Base-by-base conservation (phyloP, 2,888 invertebrate genomes). In the Pilophorus perplexus region DNA sequence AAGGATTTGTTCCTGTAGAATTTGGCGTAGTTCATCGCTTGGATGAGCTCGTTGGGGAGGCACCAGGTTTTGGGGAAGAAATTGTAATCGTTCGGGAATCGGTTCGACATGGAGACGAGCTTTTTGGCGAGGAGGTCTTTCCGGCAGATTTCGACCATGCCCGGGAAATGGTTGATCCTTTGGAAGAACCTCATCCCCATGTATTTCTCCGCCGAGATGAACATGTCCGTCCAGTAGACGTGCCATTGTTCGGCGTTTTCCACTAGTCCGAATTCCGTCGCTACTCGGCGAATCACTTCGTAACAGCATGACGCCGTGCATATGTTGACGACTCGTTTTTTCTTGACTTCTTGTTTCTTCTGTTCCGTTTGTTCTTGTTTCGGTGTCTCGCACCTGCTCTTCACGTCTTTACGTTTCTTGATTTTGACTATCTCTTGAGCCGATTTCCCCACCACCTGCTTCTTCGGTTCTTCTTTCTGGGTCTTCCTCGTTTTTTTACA, bases 11-110 rank as follows among this genome's bases (percentile, higher is more conserved):
- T 84, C 75, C 80, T 88, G 74, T 84, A 84, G 70, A 82, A 80
- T 77, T 84, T 86, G 75, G 85, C 85, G 76, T 85, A 89, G 72
- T 81, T 84, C 67, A 48, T 22, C 33, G 48, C 46, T 33, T 46
- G 64, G 22, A 70, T 69, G 60, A 69, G 69, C 70, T 72, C 71
- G 50, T 68, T 62, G 25, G 95, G 94, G 71, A 95, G 83, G 77
- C 92, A 90, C 93, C 94, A 95, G 6, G 93, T 92, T 79, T 89
- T 91, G 0, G 95, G 94, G 76, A 92, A 94, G 76, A 94, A 90
- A 75, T 88, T 89, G 77, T 93, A 95, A 71, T 94, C 93, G 73
- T 87, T 87, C 0, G 93, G 92, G 77, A 90, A 94, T 64, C 90
- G 79, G 77, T 89, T 87, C 68, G 87, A 82, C 93, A 94, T 93